Evolutionary conservation across 2,113 vertebrate genomes (phyloP).

Genomic region (Butastur rufipennis): DNA sequence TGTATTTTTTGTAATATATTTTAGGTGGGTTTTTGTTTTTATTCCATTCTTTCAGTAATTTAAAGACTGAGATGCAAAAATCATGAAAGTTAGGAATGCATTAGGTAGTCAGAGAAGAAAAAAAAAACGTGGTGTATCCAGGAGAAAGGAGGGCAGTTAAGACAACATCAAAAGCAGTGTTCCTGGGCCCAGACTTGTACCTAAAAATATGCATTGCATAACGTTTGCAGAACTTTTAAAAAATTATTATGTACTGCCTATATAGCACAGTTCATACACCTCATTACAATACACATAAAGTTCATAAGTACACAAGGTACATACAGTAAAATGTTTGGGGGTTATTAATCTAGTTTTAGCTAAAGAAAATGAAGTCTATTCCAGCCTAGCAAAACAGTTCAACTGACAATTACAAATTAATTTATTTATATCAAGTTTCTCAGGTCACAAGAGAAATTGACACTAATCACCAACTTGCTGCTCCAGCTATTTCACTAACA

Average conservation of each 20-base stretch:
- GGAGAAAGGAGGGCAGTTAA: constrained; percentile 5
- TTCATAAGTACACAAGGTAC: not conserved
- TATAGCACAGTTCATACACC: not conserved
- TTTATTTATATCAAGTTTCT: constrained; percentile 4
- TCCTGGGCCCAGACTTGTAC: not conserved
- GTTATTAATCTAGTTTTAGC: not conserved
- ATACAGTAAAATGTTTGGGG: not conserved
- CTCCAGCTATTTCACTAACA: constrained; percentile 4
- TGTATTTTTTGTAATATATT: constrained; percentile 46
- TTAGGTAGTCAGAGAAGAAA: constrained; percentile 16
- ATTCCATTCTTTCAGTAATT: constrained; percentile 35
- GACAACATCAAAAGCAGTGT: not conserved
- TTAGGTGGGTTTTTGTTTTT: not conserved
- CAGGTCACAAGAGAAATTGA: not conserved
- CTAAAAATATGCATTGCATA: not conserved
- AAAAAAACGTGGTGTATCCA: not conserved
- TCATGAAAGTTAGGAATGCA: constrained; percentile 7
- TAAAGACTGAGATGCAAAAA: constrained; percentile 42
- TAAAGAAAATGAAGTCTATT: not conserved
- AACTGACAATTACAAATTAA: not conserved
- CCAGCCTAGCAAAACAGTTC: not conserved
- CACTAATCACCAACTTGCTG: constrained; percentile 3
- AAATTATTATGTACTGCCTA: not conserved
- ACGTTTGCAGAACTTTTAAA: not conserved
- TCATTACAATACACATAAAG: not conserved